Evolutionary conservation across 2,797 vertebrate species (phyloP), one percentile per base, ranked within the genome.

Genomic region (Gadopsis bispinosus): DNA sequence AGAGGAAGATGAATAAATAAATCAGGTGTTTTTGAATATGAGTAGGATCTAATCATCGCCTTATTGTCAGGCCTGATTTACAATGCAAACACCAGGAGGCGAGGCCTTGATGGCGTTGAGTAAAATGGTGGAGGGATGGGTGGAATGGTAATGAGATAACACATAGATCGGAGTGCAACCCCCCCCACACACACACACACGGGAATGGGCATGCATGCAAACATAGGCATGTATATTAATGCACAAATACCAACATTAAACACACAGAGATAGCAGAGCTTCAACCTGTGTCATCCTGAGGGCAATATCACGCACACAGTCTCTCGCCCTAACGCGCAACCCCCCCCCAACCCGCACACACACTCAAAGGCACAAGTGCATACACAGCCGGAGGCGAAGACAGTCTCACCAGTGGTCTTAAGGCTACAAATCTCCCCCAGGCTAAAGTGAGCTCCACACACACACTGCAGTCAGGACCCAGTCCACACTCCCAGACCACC

Each of bases 21-120:
- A 95, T 93, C 85, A 87, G 87, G 78, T 90, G 79, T 87, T 93
- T 93, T 93, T 94, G 93, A 94, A 94, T 93, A 91, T 83, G 90
- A 92, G 91, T 72, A 63, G 84, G 89, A 93, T 93, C 92, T 93
- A 94, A 95, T 95, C 93, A 94, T 89, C 50, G 83, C 79, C 89
- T 91, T 88, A 94, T 94, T 93, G 92, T 92, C 87, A 85, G 88
- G 70, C 71, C 86, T 92, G 92, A 94, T 94, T 94, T 93, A 93
- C 88, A 93, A 93, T 92, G 91, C 90, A 90, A 92, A 92, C 79
- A 83, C 83, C 80, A 61, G 85, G 83, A 90, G 86, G 88, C 72
- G 63, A 85, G 84, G 91, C 87, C 88, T 92, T 88, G 88, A 91
- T 90, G 85, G 87, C 61, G 70, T 56, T 58, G 91, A 87, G 84